A percentile compares a stretch with the other conserved stretches of the same genome.
Conservation (phyloP, 2,797 vertebrate species). For the Cuniculus paca region DNA sequence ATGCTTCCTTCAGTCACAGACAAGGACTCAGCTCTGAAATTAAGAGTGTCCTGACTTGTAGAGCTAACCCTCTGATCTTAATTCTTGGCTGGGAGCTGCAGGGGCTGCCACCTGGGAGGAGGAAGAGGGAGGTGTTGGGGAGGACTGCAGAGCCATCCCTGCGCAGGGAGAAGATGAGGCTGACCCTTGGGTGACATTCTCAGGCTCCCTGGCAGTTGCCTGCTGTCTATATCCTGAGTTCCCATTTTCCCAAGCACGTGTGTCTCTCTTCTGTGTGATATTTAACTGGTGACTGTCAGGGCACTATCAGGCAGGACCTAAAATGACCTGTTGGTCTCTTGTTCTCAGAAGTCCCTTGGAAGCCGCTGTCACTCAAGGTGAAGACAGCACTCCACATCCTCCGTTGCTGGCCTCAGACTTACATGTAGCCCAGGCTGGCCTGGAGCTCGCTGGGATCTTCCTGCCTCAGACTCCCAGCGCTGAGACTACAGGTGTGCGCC, state of each 20-base stretch:
- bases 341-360: not conserved
- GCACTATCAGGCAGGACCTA: not conserved
- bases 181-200: not conserved
- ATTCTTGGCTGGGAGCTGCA: not conserved
- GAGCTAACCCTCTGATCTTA: not conserved
- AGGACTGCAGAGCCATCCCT: not conserved
- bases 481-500: not conserved
- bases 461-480: not conserved
- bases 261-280: not conserved
- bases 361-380: not conserved
- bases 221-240: not conserved
- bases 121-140: not conserved
- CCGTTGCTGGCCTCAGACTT: not conserved
- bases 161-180: not conserved
- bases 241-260: not conserved
- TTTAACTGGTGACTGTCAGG: not conserved
- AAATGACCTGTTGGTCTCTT: not conserved
- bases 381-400: not conserved
- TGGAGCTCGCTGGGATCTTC: not conserved
- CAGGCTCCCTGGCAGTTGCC: not conserved
- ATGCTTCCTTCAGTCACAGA: not conserved
- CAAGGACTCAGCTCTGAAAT: not conserved
- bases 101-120: not conserved
- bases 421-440: not conserved
- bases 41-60: not conserved